Base-by-base conservation (phyloP, 2,888 invertebrate species). In the Agrochola lychnidis region DNA sequence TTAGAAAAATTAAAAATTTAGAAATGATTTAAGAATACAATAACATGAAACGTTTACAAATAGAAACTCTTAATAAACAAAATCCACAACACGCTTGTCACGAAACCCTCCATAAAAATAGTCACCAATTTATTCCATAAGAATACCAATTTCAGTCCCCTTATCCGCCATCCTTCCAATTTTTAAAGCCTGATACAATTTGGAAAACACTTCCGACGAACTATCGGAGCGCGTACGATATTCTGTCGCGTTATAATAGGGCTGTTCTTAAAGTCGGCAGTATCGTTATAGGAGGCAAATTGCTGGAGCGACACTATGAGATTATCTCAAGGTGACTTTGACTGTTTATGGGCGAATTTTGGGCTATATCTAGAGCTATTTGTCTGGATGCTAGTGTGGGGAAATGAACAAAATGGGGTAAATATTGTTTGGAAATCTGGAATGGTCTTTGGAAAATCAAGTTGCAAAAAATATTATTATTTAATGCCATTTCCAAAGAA, bases 151-250 rank as follows among this genome's bases (percentile, higher is more conserved):
- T 81, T 68, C 61, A 78, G 36, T 2, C 45, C 74, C 72, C 81
- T 78, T 68, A 73, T 59, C 78, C 64, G 6, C 22, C 69, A 74
- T 73, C 69, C 51, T 36, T 63, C 69, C 73, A 57, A 84, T 74
- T 83, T 84, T 81, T 74, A 81, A 83, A 84, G 78, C 81, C 84
- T 81, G 72, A 81, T 73, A 84, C 79, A 81, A 85, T 86, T 73
- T 83, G 56, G 64, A 81, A 67, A 73, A 79, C 76, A 73, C 76
- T 83, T 78, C 63, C 61, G 62, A 57, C 75, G 59, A 78, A 78
- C 84, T 81, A 79, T 83, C 73, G 76, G 66, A 57, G 76, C 76
- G 78, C 80, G 70, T 77, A 25, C 75, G 74, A 75, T 67, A 75
- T 80, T 76, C 77, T 79, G 80, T 88, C 78, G 69, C 62, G 59